Evolutionary conservation across 2,888 invertebrate species (phyloP), one percentile per base, ranked within the genome.

Genomic region (Notocelia uddmanniana): DNA sequence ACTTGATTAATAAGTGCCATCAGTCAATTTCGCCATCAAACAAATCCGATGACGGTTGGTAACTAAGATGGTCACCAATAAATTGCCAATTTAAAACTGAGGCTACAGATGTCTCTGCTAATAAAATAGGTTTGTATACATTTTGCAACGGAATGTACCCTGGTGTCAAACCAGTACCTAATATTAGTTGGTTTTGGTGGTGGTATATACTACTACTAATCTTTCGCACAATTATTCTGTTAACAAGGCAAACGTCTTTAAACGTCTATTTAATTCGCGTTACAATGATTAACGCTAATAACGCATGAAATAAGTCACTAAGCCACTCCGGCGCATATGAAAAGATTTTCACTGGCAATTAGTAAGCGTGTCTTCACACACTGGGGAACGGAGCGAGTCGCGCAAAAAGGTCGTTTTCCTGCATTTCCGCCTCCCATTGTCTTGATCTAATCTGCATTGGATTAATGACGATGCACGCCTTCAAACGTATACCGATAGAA

Each of bases 361-460:
- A 86, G 81, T 83, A 80, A 78, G 78, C 76, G 76, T 80, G 79
- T 84, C 83, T 87, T 89, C 90, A 83, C 86, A 92, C 89, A 88
- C 83, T 82, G 77, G 83, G 77, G 84, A 83, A 82, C 81, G 82
- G 77, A 85, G 83, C 81, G 83, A 81, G 79, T 81, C 80, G 80
- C 70, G 79, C 83, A 91, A 91, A 89, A 92, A 90, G 84, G 78
- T 80, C 80, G 80, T 83, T 85, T 85, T 86, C 80, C 78, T 87
- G 81, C 83, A 86, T 92, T 89, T 91, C 91, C 90, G 85, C 85
- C 88, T 88, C 79, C 90, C 80, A 92, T 92, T 92, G 93, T 93
- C 85, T 91, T 75, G 81, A 81, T 84, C 79, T 86, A 84, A 90
- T 90, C 90, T 89, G 82, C 83, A 84, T 84, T 83, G 85, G 86